Base-by-base conservation (phyloP, 2,888 invertebrate genomes). In the Leptothorax acervorum region DNA sequence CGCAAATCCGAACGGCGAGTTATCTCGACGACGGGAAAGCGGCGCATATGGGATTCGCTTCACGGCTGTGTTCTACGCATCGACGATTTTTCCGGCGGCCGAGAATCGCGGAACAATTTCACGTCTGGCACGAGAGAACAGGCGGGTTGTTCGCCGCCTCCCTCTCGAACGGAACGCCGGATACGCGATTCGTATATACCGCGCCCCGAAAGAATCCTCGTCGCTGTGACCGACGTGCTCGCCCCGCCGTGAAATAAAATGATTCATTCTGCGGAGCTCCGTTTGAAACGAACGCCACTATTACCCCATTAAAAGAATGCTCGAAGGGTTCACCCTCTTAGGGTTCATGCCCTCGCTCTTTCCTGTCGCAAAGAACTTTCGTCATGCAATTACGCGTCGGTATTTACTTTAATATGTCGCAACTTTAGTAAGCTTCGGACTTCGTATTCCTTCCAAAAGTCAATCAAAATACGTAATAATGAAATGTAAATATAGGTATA, bases 181-280 rank as follows among this genome's bases (percentile, higher is more conserved):
- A 82, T 82, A 81, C 82, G 75, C 62, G 70, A 87, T 89, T 89
- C 86, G 81, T 85, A 86, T 81, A 75, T 42, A 45, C 76, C 85
- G 82, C 71, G 83, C 79, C 82, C 84, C 81, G 85, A 88, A 85
- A 78, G 90, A 87, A 88, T 89, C 83, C 81, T 85, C 78, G 63
- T 87, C 73, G 86, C 92, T 92, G 93, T 92, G 93, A 93, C 92
- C 93, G 93, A 93, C 93, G 92, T 90, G 92, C 93, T 90, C 91
- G 89, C 90, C 90, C 92, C 92, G 88, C 93, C 92, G 92, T 93
- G 89, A 93, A 94, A 93, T 93, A 90, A 93, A 93, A 93, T 93
- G 93, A 93, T 93, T 93, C 92, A 93, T 93, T 92, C 88, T 89
- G 86, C 79, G 88, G 83, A 91, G 85, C 87, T 90, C 88, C 82